These are phyloP conservation scores for Cyclopterus lumpus DNA, from an alignment of 2,797 vertebrate genomes.

Conservation along the genomic window DNA sequence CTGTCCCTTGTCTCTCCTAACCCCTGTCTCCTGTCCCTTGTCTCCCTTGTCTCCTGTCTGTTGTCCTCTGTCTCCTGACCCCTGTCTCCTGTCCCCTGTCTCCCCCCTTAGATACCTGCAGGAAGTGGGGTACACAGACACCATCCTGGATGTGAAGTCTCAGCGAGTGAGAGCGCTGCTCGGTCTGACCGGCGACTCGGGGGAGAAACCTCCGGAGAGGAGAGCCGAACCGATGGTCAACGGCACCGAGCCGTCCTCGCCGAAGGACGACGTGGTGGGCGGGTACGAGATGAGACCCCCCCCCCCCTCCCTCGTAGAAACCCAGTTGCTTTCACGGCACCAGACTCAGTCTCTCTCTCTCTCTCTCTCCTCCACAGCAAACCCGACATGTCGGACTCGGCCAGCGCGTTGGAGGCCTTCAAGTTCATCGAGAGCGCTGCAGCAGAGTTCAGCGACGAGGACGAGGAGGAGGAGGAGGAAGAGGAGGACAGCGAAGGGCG, in stretches of 20 bases:
- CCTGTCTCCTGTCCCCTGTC: too few species aligned
- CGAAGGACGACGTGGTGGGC: conserved; percentile 86
- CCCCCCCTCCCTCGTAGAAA: too few species aligned
- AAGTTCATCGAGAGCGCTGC: conserved; percentile 94
- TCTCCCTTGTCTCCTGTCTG: too few species aligned
- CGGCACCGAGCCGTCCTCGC: conserved; percentile 88
- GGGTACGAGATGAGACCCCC: conserved; percentile 24
- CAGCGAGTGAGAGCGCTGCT: conserved; percentile 91
- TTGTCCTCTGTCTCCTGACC: too few species aligned
- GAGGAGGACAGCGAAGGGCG: conserved; percentile 90
- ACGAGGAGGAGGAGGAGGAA: conserved; percentile 93
- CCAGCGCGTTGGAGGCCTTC: conserved; percentile 91
- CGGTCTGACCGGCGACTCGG: conserved; percentile 87
- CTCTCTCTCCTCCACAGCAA: conserved; percentile 77
- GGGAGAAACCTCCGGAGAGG: conserved; percentile 84
- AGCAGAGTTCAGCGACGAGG: conserved; percentile 93
- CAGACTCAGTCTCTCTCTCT: not conserved
- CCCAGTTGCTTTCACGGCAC: not conserved
- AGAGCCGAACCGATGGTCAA: conserved; percentile 90
- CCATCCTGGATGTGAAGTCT: conserved; percentile 95
- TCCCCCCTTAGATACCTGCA: conserved; percentile 88
- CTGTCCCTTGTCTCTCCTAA: too few species aligned
- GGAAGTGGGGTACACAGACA: conserved; percentile 95
- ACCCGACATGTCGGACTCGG: conserved; percentile 90
- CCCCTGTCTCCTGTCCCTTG: too few species aligned